phyloP scores from a whole-genome alignment of 2,888 invertebrate species.

The Monochamus alternatus region DNA sequence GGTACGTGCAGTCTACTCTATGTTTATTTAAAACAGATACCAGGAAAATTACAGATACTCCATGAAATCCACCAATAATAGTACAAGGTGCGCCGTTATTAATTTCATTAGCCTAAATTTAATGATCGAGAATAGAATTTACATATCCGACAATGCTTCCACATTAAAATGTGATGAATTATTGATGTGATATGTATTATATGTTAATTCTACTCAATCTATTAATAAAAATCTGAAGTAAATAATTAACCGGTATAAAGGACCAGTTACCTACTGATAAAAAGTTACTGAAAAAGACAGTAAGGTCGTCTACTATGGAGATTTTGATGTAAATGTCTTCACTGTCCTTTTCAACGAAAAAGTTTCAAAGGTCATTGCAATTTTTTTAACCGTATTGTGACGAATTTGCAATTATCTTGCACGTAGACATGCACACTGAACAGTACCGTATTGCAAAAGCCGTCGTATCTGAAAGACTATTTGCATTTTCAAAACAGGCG shows the following conservation, averaged over 20 bases:
- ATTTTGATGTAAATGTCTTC: no score
- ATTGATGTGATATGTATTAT: constrained; percentile 18
- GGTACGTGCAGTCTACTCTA: not conserved
- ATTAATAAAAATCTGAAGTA: constrained; percentile 14
- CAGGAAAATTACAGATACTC: not conserved
- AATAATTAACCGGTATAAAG: constrained; percentile 15
- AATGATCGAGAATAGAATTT: constrained; percentile 1
- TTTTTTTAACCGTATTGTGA: no score
- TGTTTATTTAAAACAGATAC: not conserved
- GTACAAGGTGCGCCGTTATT: constrained; percentile 5
- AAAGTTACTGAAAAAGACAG: not conserved
- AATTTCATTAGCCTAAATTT: constrained; percentile 17
- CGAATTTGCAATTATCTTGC: no score
- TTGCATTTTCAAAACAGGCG: no score
- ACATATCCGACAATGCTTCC: constrained; percentile 17
- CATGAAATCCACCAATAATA: not conserved
- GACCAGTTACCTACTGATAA: not conserved
- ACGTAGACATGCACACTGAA: no score
- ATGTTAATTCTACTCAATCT: constrained; percentile 7
- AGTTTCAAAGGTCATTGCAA: no score
- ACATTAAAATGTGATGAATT: constrained; percentile 19
- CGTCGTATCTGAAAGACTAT: no score
- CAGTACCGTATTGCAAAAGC: no score
- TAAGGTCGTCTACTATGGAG: no score
- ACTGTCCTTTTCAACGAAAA: no score